phyloP scores from a whole-genome alignment of 2,113 vertebrate species.

The Dipodomys stephensi region DNA sequence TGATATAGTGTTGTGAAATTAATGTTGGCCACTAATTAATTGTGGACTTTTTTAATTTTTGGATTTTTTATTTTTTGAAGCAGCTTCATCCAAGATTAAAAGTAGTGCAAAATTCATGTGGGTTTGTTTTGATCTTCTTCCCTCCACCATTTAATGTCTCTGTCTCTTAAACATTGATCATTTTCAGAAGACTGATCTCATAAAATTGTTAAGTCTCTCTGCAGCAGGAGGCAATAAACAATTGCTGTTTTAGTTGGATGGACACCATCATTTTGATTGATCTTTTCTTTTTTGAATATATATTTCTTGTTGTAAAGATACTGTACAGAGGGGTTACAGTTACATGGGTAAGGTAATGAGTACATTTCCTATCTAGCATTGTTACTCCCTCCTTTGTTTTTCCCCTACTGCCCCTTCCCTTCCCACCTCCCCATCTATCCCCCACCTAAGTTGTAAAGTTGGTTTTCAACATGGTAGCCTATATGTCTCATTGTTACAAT shows the following conservation, averaged over 20 bases:
- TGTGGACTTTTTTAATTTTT: neutral
- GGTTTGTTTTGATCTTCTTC: neutral
- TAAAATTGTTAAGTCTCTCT: constrained; percentile 32
- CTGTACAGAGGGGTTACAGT: too few species aligned
- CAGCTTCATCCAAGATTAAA: neutral
- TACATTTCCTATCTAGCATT: too few species aligned
- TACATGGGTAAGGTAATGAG: too few species aligned
- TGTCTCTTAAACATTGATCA: neutral
- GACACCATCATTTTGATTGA: neutral
- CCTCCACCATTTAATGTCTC: neutral
- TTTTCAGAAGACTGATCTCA: constrained; percentile 25
- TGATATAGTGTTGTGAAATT: neutral
- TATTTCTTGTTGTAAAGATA: too few species aligned
- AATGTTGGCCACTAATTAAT: neutral
- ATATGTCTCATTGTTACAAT: too few species aligned
- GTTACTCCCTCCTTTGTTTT: too few species aligned
- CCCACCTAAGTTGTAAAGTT: too few species aligned
- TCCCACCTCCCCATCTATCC: too few species aligned
- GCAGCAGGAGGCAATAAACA: neutral
- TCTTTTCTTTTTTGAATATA: neutral
- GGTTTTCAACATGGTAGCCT: too few species aligned
- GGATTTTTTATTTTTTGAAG: neutral
- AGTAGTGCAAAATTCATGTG: neutral
- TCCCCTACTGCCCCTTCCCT: too few species aligned
- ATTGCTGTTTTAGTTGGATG: neutral